These are phyloP conservation scores for Hypsopygia costalis DNA, from an alignment of 2,888 invertebrate species.

Conservation along the genomic window DNA sequence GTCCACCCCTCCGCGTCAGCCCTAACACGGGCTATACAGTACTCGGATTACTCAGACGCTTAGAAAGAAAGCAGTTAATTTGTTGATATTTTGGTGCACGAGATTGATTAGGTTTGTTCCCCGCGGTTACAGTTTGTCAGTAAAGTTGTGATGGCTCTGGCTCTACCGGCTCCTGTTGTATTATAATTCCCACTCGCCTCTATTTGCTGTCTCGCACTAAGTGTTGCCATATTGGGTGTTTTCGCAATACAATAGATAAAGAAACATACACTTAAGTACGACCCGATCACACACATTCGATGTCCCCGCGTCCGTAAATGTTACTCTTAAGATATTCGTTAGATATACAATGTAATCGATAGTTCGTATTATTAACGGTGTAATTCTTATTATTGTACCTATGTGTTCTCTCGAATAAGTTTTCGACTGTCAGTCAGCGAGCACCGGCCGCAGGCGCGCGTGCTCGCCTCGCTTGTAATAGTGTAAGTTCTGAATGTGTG, in stretches of 20 bases:
- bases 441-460: background rate
- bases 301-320: constrained; percentile 6
- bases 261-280: too few species aligned
- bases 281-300: constrained; percentile 3
- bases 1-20: too few species aligned
- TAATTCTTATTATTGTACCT: background rate
- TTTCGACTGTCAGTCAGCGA: constrained; percentile 10
- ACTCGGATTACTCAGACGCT: too few species aligned
- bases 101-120: too few species aligned
- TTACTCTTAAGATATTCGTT: constrained; percentile 9
- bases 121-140: background rate
- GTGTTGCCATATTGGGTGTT: background rate
- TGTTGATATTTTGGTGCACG: background rate
- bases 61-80: too few species aligned
- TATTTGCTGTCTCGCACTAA: background rate
- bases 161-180: background rate
- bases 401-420: constrained; percentile 20
- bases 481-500: background rate
- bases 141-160: background rate
- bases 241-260: too few species aligned
- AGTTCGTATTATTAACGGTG: constrained; percentile 12
- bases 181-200: constrained; percentile 2
- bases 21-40: too few species aligned
- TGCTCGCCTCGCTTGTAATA: background rate
- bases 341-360: constrained; percentile 6